Conservation (phyloP, 1,140 invertebrate species). For the Conus betulinus region DNA sequence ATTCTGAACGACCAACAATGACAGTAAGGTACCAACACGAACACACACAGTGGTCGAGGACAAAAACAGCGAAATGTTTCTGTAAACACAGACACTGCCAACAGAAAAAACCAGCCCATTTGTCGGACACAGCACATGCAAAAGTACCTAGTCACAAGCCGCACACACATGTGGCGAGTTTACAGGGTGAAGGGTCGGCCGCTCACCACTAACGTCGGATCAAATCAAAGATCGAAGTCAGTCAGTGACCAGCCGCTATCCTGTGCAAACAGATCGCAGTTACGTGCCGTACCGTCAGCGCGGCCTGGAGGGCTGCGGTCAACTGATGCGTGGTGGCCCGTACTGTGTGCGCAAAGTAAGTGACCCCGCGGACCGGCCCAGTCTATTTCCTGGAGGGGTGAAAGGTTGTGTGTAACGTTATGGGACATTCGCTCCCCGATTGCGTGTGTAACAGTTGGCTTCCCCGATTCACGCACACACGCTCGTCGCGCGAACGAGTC, state of each 20-base stretch:
- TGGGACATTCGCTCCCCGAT: conserved; percentile 55
- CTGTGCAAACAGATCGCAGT: not conserved
- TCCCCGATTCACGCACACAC: conserved; percentile 20
- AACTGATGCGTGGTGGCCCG: conserved; percentile 66
- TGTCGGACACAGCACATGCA: not conserved
- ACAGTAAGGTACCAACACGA: not conserved
- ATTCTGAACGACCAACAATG: not conserved
- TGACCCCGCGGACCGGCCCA: conserved; percentile 65
- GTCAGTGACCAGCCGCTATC: not conserved
- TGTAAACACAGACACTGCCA: not conserved
- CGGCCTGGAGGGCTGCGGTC: conserved; percentile 63
- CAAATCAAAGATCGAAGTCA: conserved; percentile 26
- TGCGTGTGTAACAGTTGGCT: conserved; percentile 38
- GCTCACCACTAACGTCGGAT: not conserved
- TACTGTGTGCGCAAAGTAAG: conserved; percentile 62
- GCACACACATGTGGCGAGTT: conserved; percentile 15
- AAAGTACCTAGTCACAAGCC: conserved; percentile 9
- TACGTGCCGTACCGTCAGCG: conserved; percentile 53
- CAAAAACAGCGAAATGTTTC: not conserved
- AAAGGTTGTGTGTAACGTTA: conserved; percentile 60
- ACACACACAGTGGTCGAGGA: conserved; percentile 17
- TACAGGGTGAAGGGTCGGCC: not conserved
- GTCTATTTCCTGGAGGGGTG: conserved; percentile 64
- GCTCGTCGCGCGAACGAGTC: not conserved
- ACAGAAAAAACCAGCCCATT: not conserved